These are phyloP conservation scores for Amazona vittata DNA, from an alignment of 2,113 vertebrate genomes.

Conservation along the genomic window DNA sequence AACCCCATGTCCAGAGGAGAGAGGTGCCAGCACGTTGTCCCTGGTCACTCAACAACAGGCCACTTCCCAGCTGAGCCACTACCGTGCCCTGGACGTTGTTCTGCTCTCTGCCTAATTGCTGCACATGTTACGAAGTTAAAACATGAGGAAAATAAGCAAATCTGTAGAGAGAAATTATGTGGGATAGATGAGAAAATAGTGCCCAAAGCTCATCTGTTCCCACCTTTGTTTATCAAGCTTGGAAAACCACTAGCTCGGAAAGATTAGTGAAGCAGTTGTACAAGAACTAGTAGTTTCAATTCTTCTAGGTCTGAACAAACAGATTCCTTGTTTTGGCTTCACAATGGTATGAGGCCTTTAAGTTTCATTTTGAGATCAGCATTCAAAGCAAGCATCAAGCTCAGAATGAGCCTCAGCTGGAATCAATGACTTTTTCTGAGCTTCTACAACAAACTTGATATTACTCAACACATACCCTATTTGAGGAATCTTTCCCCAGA, in stretches of 20 bases:
- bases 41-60: neutral
- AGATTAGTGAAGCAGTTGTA: neutral
- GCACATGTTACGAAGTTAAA: neutral
- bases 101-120: neutral
- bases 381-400: neutral
- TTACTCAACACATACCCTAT: neutral
- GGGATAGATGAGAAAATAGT: neutral
- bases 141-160: neutral
- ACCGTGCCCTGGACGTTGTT: neutral
- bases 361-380: conserved; percentile 12
- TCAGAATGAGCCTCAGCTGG: neutral
- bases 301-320: neutral
- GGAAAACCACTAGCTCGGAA: neutral
- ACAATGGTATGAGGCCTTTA: neutral
- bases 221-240: neutral
- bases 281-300: neutral
- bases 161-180: neutral
- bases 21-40: accelerated
- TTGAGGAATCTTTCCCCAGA: neutral
- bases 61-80: neutral
- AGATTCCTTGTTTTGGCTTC: neutral
- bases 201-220: neutral
- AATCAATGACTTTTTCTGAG: neutral
- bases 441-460: neutral
- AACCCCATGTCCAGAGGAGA: neutral